Evolutionary conservation across 1,140 invertebrate genomes (phyloP).

Genomic region (Adelges cooleyi): DNA sequence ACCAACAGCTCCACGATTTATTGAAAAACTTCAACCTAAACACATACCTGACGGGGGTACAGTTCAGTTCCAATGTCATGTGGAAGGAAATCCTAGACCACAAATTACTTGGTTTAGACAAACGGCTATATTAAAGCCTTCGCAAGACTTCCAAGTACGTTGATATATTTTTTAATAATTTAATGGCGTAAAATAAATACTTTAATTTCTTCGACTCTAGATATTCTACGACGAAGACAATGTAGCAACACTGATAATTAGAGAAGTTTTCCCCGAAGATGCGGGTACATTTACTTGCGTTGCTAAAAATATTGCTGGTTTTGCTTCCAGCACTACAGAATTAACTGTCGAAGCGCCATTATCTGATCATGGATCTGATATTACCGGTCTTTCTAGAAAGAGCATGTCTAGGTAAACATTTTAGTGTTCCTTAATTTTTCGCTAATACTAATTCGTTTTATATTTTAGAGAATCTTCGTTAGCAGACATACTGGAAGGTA

Average conservation of each 20-base stretch:
- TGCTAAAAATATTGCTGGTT: constrained; percentile 87
- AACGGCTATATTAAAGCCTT: constrained; percentile 81
- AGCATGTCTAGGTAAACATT: constrained; percentile 53
- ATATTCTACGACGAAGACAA: constrained; percentile 88
- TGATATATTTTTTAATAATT: not conserved
- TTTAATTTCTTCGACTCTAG: constrained; percentile 40
- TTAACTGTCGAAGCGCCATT: constrained; percentile 73
- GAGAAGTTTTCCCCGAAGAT: constrained; percentile 94
- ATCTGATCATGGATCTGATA: constrained; percentile 78
- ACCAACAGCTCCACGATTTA: constrained; percentile 67
- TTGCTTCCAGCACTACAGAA: constrained; percentile 82
- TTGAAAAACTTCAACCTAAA: constrained; percentile 71
- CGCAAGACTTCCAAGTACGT: constrained; percentile 61
- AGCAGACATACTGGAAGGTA: constrained; percentile 80
- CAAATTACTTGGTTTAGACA: constrained; percentile 92
- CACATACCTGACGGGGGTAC: constrained; percentile 74
- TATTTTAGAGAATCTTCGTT: constrained; percentile 66
- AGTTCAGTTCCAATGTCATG: constrained; percentile 79
- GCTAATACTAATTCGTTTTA: too few relatives aligned
- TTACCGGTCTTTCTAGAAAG: constrained; percentile 62
- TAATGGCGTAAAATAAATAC: not conserved
- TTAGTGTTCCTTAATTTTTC: too few relatives aligned
- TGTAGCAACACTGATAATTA: constrained; percentile 81
- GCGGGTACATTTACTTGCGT: constrained; percentile 92
- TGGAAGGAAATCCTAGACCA: constrained; percentile 76